phyloP scores from a whole-genome alignment of 37 sponge, comb jelly and placozoan genomes.

The Theonella swinhoei region DNA sequence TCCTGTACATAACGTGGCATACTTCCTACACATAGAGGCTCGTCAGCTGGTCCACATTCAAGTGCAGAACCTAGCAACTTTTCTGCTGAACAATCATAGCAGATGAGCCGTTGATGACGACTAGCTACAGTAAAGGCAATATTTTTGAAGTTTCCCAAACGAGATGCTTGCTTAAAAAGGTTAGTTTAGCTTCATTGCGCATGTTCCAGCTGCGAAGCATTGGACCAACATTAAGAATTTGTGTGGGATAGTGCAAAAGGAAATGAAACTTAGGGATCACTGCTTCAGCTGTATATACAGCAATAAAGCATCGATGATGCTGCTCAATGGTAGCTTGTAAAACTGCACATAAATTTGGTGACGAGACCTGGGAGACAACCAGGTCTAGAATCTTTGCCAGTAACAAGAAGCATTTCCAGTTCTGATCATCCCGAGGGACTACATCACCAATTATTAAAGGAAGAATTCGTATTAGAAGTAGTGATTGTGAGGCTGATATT shows the following conservation, averaged over 20 bases:
- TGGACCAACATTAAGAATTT: slow-evolving; percentile 27
- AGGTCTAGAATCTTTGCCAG: slow-evolving; percentile 17
- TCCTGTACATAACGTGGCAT: background rate
- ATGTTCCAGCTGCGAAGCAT: slow-evolving; percentile 47
- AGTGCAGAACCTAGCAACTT: background rate
- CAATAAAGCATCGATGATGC: slow-evolving; percentile 13
- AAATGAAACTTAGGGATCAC: too few relatives aligned
- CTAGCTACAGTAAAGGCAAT: slow-evolving; percentile 20
- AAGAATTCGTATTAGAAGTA: slow-evolving; percentile 16
- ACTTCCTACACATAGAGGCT: background rate
- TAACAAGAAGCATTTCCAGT: slow-evolving; percentile 30
- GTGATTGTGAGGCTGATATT: slow-evolving; percentile 18
- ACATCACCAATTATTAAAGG: slow-evolving; percentile 48
- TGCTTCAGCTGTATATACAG: background rate
- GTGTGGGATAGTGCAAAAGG: slow-evolving; percentile 30
- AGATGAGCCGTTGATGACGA: slow-evolving; percentile 21
- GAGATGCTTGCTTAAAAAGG: slow-evolving; percentile 28
- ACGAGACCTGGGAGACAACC: background rate
- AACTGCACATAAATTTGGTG: slow-evolving; percentile 4
- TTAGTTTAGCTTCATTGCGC: slow-evolving; percentile 49
- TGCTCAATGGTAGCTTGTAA: slow-evolving; percentile 21
- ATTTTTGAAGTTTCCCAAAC: slow-evolving; percentile 41
- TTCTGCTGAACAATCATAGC: slow-evolving; percentile 21
- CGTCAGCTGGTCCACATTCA: slow-evolving; percentile 19
- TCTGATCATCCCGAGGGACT: slow-evolving; percentile 21